Evolutionary conservation across 53 echinoderm and acorn worm species (phyloP).

Genomic region (Pentamera pediparva): DNA sequence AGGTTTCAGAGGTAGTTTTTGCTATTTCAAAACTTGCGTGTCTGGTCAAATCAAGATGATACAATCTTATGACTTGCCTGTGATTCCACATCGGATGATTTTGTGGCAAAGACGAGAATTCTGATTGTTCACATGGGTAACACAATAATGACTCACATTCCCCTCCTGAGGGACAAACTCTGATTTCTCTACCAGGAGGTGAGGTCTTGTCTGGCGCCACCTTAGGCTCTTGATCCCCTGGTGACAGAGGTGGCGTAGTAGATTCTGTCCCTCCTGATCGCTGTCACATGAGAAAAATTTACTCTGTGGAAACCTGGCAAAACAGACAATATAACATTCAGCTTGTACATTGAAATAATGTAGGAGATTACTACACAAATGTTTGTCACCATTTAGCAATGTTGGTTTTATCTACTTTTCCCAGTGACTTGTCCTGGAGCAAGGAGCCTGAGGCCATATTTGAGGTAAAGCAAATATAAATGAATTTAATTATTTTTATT

Average conservation of each 20-base stretch:
- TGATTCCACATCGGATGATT: too few relatives aligned
- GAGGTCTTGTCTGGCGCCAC: conserved; percentile 71
- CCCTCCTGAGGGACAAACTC: conserved; percentile 69
- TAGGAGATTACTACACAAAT: not conserved
- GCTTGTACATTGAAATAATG: not conserved
- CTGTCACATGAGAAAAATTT: conserved; percentile 67
- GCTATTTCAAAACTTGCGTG: too few relatives aligned
- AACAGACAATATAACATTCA: not conserved
- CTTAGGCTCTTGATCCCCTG: conserved; percentile 67
- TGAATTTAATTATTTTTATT: too few relatives aligned
- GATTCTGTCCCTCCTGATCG: conserved; percentile 68
- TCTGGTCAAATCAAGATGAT: too few relatives aligned
- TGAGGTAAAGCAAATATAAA: too few relatives aligned
- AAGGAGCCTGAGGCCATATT: not conserved
- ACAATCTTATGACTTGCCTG: too few relatives aligned
- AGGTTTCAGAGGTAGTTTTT: too few relatives aligned
- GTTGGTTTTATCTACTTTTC: too few relatives aligned
- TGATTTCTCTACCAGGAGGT: conserved; percentile 58
- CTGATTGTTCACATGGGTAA: not conserved
- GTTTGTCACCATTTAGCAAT: not conserved
- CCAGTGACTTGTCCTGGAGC: too few relatives aligned
- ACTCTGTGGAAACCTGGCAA: conserved; percentile 75
- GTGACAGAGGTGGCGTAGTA: conserved; percentile 72
- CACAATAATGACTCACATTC: conserved; percentile 38
- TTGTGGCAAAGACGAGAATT: too few relatives aligned